Evolutionary conservation across 2,888 invertebrate genomes (phyloP).

Genomic region (Luperina nickerlii): DNA sequence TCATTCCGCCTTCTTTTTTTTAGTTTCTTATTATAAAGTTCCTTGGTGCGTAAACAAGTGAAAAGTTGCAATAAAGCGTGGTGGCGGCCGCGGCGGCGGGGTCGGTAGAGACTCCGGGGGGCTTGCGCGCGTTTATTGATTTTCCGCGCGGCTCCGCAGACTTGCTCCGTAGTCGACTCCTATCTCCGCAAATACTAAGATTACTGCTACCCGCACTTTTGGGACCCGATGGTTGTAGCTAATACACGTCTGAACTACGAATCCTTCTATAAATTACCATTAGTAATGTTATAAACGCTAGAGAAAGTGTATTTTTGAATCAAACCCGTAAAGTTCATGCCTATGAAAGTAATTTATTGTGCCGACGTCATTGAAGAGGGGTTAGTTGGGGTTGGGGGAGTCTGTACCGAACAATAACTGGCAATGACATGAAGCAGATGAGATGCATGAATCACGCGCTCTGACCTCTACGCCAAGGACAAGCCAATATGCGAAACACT

Average conservation of each 20-base stretch:
- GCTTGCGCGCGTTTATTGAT: slow-evolving; percentile 89
- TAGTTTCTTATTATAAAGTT: slow-evolving; percentile 46
- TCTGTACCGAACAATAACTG: slow-evolving; percentile 29
- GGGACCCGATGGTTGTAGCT: slow-evolving; percentile 7
- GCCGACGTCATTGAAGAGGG: slow-evolving; percentile 15
- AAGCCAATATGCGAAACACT: background rate
- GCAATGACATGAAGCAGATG: slow-evolving; percentile 47
- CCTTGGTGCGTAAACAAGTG: slow-evolving; percentile 74
- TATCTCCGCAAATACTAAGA: slow-evolving; percentile 73
- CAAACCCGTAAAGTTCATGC: slow-evolving; percentile 21
- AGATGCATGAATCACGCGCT: slow-evolving; percentile 35
- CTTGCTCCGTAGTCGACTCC: slow-evolving; percentile 72
- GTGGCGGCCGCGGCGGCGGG: slow-evolving; percentile 63
- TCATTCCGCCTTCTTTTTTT: slow-evolving; percentile 12
- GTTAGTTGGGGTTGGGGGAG: slow-evolving; percentile 30
- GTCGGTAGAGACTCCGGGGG: slow-evolving; percentile 52
- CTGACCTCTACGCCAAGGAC: slow-evolving; percentile 44
- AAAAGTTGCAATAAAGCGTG: slow-evolving; percentile 73
- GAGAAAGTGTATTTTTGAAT: slow-evolving; percentile 15
- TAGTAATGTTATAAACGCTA: slow-evolving; percentile 11
- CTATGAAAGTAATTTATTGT: slow-evolving; percentile 39
- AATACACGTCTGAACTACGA: slow-evolving; percentile 24
- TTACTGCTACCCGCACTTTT: slow-evolving; percentile 58
- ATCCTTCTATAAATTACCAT: slow-evolving; percentile 34
- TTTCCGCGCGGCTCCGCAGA: slow-evolving; percentile 74